Evolutionary conservation across 2,797 vertebrate species (phyloP).

Genomic region (Selene dorsalis): DNA sequence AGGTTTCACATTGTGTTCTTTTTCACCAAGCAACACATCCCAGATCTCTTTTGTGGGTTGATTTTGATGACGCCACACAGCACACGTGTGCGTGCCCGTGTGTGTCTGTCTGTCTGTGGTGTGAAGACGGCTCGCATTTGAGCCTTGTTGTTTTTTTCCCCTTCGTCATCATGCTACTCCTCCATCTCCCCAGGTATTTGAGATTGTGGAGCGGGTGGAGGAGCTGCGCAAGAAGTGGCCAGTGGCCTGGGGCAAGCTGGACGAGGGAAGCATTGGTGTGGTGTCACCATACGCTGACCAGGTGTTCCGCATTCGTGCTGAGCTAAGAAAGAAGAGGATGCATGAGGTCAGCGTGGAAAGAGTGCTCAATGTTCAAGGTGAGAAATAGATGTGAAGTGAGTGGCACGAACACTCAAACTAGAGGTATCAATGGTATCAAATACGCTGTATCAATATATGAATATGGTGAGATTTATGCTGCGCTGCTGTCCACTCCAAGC

Average conservation of each 20-base stretch:
- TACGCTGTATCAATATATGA: neutral
- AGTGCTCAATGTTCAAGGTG: constrained; percentile 99
- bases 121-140: constrained; percentile 1
- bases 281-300: constrained; percentile 98
- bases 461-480: neutral
- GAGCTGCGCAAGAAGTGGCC: constrained; percentile 98
- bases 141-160: neutral
- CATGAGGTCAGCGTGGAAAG: constrained; percentile 98
- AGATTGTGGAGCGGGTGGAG: constrained; percentile 98
- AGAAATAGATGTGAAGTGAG: constrained; percentile 57
- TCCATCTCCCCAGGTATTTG: constrained; percentile 91
- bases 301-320: constrained; percentile 97
- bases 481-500: neutral
- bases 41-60: neutral
- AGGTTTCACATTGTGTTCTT: neutral
- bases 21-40: constrained; percentile 1
- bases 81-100: neutral
- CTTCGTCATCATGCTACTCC: neutral
- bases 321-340: constrained; percentile 97
- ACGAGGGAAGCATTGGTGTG: constrained; percentile 97
- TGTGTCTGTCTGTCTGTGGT: neutral
- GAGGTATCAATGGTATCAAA: too few species aligned
- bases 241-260: constrained; percentile 97
- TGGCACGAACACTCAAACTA: neutral
- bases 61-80: constrained; percentile 13